Evolutionary conservation across 2,113 vertebrate species (phyloP).

Genomic region (Microcebus tavaratra): DNA sequence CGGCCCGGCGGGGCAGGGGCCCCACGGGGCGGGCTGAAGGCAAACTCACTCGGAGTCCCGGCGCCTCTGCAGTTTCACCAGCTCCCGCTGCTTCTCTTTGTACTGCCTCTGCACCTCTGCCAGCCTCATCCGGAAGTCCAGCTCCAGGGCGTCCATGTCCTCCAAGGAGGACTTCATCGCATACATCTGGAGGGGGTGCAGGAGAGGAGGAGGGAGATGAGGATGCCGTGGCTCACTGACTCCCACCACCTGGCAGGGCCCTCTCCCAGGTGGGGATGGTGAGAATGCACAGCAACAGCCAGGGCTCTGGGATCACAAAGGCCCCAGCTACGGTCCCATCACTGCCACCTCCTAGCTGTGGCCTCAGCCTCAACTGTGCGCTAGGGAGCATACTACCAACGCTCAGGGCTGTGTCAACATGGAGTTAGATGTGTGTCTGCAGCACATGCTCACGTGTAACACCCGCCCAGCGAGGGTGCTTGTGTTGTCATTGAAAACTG

Average conservation of each 20-base stretch:
- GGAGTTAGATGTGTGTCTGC: rapidly evolving
- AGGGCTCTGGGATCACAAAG: neutral
- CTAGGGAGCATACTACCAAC: rapidly evolving
- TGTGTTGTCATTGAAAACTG: rapidly evolving
- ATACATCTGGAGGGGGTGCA: constrained; percentile 86
- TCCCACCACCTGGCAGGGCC: rapidly evolving
- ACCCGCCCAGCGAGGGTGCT: rapidly evolving
- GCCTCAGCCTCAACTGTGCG: rapidly evolving
- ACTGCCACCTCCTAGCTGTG: neutral
- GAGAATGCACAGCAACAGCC: rapidly evolving
- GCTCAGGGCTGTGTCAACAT: rapidly evolving
- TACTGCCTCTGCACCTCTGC: constrained; percentile 95
- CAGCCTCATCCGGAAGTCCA: constrained; percentile 94
- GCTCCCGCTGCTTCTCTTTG: constrained; percentile 96
- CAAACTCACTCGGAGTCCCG: constrained; percentile 93
- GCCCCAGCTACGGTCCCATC: neutral
- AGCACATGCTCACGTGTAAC: neutral
- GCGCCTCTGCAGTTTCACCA: constrained; percentile 94
- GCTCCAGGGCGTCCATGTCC: constrained; percentile 92
- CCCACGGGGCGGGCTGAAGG: neutral
- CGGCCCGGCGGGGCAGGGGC: neutral
- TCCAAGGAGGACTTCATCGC: constrained; percentile 94
- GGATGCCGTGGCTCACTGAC: rapidly evolving
- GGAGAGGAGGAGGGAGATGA: rapidly evolving
- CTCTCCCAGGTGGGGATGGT: rapidly evolving